Percentiles rank a stretch among this genome's conserved stretches.
Conservation (phyloP, 2,888 invertebrate genomes). For the Blastobasis lacticolella region DNA sequence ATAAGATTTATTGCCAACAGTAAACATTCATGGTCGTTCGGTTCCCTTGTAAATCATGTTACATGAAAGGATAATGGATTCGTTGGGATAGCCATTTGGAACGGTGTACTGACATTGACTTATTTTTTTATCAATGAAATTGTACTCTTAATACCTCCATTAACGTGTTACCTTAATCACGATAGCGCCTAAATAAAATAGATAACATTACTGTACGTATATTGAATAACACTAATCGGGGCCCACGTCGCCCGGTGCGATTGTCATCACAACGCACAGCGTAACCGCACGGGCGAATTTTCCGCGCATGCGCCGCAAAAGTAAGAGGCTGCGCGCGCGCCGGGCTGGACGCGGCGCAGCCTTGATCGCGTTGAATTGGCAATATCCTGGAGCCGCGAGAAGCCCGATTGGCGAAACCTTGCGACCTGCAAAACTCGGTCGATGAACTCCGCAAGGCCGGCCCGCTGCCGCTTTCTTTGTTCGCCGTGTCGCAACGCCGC, state of each 20-base stretch:
- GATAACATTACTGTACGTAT: no score
- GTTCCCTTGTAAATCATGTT: conserved; percentile 30
- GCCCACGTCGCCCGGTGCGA: no score
- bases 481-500: conserved; percentile 59
- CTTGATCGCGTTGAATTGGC: conserved; percentile 70
- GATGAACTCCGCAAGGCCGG: conserved; percentile 70
- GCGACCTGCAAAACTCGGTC: conserved; percentile 72
- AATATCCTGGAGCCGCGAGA: conserved; percentile 72
- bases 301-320: conserved; percentile 38
- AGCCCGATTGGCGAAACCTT: conserved; percentile 73
- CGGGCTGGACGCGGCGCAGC: conserved; percentile 37
- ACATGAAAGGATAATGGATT: conserved; percentile 23
- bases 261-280: no score
- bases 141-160: no score
- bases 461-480: conserved; percentile 68
- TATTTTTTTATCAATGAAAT: no score
- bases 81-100: no score
- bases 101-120: no score
- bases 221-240: no score
- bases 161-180: no score
- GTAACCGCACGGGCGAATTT: conserved; percentile 26
- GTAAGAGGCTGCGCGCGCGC: conserved; percentile 47
- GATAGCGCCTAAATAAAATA: no score
- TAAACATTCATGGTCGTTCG: conserved; percentile 33
- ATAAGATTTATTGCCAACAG: conserved; percentile 40